Percentiles rank a stretch among this genome's conserved stretches.
Conservation (phyloP, 2,797 vertebrate genomes). For the Limosa lapponica region DNA sequence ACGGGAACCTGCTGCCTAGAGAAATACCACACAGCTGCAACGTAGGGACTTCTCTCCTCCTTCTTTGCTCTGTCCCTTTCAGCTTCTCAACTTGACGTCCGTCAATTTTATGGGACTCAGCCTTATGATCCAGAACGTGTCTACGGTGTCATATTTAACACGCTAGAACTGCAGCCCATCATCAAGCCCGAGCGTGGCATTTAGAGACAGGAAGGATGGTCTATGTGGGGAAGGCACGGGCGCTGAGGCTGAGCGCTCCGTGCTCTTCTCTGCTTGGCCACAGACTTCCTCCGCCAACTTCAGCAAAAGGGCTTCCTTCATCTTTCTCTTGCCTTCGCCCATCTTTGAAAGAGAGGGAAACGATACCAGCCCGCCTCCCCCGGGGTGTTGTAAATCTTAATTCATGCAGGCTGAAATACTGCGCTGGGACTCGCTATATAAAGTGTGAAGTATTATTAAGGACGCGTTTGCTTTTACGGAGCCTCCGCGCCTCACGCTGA, state of each 20-base stretch:
- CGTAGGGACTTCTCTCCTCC: background rate
- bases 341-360: slow-evolving; percentile 1
- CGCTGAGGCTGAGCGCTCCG: background rate
- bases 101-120: slow-evolving; percentile 61
- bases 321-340: background rate
- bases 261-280: background rate
- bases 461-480: background rate
- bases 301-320: background rate
- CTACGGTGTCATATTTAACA: background rate
- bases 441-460: background rate
- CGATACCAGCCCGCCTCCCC: background rate
- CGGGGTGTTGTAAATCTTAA: background rate
- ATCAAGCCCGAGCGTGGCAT: background rate
- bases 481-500: rapidly evolving
- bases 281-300: slow-evolving; percentile 2
- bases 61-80: slow-evolving; percentile 8
- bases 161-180: background rate
- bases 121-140: slow-evolving; percentile 32
- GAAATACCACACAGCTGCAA: slow-evolving; percentile 39
- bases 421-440: background rate
- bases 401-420: background rate
- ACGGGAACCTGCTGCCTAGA: slow-evolving; percentile 39
- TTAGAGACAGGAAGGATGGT: slow-evolving; percentile 9
- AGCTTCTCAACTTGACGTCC: background rate
- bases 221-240: background rate